Conservation (phyloP, 2,113 vertebrate genomes). For the Pongo pygmaeus region DNA sequence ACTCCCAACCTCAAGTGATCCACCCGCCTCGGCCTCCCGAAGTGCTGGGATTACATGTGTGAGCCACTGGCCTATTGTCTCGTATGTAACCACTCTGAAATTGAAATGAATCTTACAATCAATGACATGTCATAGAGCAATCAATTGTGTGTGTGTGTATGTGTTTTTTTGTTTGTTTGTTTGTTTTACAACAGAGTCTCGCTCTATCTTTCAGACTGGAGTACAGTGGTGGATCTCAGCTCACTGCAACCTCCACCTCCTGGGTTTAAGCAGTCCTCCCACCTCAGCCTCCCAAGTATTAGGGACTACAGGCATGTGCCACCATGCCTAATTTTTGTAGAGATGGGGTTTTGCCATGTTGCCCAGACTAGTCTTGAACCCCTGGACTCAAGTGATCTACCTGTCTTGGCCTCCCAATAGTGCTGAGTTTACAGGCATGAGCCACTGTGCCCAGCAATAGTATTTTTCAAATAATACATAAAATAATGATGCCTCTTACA, state of each 20-base stretch:
- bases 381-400: neutral
- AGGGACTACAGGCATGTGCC: neutral
- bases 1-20: too few relatives aligned
- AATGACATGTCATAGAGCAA: neutral
- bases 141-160: neutral
- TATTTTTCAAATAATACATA: neutral
- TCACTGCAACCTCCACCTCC: neutral
- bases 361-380: neutral
- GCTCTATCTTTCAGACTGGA: neutral
- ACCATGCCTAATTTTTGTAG: neutral
- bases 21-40: too few relatives aligned
- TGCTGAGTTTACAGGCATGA: neutral
- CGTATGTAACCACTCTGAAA: slow-evolving; percentile 22
- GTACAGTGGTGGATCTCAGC: neutral
- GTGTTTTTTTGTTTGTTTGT: accelerated
- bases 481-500: slow-evolving; percentile 5
- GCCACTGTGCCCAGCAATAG: neutral
- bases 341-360: neutral
- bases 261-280: neutral
- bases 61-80: neutral
- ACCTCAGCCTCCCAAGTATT: neutral
- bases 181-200: neutral
- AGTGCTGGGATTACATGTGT: too few relatives aligned
- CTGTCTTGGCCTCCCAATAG: neutral
- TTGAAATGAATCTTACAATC: neutral